A percentile compares a stretch with the other conserved stretches of the same genome.
Evolutionary conservation across 2,888 invertebrate genomes (phyloP).

Genomic region (Agonum fuliginosum): DNA sequence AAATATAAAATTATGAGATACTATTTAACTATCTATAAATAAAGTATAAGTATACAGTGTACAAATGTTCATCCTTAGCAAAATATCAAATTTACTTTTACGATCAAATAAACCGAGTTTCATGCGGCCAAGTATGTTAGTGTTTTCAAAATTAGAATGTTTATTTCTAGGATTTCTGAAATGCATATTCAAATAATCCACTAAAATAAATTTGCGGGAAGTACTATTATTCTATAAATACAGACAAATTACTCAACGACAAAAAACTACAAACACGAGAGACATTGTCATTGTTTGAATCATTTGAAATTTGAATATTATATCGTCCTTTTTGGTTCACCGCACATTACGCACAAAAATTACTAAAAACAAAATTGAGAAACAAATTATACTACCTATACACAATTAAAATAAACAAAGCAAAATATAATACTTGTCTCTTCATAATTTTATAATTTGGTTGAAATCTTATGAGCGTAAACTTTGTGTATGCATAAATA

Average conservation of each 20-base stretch:
- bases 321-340: no score
- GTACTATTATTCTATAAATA: conserved; percentile 30
- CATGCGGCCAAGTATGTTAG: conserved; percentile 24
- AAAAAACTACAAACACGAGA: no score
- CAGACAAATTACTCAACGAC: not conserved
- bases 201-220: conserved; percentile 4
- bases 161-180: conserved; percentile 34
- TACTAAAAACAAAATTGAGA: no score
- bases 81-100: conserved; percentile 41
- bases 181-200: conserved; percentile 19
- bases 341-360: no score
- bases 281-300: no score
- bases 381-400: no score
- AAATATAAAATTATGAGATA: conserved; percentile 2
- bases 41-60: conserved; percentile 24
- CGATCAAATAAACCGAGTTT: conserved; percentile 14
- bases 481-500: no score
- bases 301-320: no score
- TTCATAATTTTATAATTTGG: no score
- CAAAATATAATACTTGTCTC: no score
- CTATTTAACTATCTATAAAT: conserved; percentile 5
- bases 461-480: no score
- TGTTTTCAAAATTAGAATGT: conserved; percentile 43
- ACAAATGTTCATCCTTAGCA: conserved; percentile 19
- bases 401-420: no score